These are phyloP conservation scores for Naso thynnoides DNA, from an alignment of 2,797 vertebrate genomes.

Conservation along the genomic window DNA sequence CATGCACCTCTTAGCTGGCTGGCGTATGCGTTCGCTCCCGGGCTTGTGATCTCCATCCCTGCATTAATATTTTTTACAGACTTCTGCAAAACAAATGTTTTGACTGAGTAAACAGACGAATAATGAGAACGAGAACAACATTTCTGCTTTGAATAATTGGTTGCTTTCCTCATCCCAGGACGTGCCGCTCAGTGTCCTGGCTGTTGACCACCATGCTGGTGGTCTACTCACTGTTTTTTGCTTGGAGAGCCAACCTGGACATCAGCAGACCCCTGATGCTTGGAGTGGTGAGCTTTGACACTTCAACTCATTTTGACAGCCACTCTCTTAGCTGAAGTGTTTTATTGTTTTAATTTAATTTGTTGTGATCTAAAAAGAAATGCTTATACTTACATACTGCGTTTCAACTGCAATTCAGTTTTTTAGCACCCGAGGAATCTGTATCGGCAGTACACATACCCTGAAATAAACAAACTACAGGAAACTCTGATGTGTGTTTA, in stretches of 20 bases:
- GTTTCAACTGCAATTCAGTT: neutral
- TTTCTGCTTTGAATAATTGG: neutral
- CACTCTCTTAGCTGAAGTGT: neutral
- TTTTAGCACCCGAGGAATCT: neutral
- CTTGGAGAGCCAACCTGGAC: constrained; percentile 98
- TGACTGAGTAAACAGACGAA: constrained; percentile 24
- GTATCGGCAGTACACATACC: neutral
- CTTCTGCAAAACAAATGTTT: constrained; percentile 43
- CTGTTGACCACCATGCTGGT: constrained; percentile 89
- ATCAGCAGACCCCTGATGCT: constrained; percentile 92
- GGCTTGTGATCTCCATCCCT: constrained; percentile 57
- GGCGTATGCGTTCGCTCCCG: constrained; percentile 43
- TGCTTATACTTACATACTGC: neutral
- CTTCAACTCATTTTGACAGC: neutral
- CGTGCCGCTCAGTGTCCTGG: constrained; percentile 83
- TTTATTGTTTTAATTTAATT: neutral
- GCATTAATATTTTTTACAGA: constrained; percentile 46
- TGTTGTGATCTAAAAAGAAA: neutral
- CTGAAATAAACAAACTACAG: neutral
- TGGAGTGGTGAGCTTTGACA: constrained; percentile 85
- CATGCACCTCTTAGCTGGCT: constrained; percentile 67
- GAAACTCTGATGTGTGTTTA: constrained; percentile 9
- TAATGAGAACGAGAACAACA: neutral
- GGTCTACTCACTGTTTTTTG: constrained; percentile 94
- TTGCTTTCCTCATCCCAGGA: constrained; percentile 73